Evolutionary conservation across 2,113 vertebrate genomes (phyloP).

Genomic region (Callipepla californica): DNA sequence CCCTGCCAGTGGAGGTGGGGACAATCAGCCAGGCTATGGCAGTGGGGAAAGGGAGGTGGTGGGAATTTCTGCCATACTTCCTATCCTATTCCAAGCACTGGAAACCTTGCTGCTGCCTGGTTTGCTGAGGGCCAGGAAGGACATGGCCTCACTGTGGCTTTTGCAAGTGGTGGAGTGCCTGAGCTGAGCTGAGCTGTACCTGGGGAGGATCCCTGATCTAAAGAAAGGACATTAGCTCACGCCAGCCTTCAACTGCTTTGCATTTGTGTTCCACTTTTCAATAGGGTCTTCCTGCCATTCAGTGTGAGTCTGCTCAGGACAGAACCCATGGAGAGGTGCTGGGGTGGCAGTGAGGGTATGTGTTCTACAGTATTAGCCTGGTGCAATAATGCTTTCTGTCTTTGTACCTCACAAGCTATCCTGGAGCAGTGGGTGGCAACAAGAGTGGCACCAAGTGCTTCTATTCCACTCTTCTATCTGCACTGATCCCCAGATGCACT

Average conservation of each 20-base stretch:
- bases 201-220: not conserved
- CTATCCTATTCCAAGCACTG: accelerated
- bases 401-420: not conserved
- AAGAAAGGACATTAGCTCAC: not conserved
- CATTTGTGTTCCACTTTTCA: not conserved
- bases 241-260: not conserved
- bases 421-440: not conserved
- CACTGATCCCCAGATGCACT: not conserved
- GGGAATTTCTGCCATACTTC: not conserved
- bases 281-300: not conserved
- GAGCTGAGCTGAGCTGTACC: not conserved
- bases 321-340: not conserved
- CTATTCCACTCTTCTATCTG: not conserved
- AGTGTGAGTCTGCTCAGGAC: not conserved
- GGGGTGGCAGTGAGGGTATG: not conserved
- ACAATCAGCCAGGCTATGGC: not conserved
- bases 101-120: not conserved
- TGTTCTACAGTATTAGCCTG: not conserved
- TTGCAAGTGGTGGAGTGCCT: not conserved
- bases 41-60: not conserved
- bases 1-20: not conserved
- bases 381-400: not conserved
- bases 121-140: not conserved
- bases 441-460: not conserved
- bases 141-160: not conserved